Evolutionary conservation across 2,888 invertebrate species (phyloP), one percentile per base, ranked within the genome.

Genomic region (Clepsis dumicolana): DNA sequence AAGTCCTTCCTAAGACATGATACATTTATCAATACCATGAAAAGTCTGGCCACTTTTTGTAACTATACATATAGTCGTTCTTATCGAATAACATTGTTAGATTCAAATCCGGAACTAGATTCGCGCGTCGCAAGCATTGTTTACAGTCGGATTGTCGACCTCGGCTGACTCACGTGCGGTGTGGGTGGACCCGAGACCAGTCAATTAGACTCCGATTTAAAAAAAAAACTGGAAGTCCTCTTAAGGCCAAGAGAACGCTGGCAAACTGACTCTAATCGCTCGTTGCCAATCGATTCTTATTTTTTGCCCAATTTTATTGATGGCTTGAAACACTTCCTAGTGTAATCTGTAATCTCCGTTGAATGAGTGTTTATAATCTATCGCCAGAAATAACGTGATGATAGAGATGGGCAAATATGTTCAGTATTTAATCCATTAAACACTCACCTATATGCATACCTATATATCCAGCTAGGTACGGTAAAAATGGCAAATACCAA

Each of bases 91-190:
- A n/a, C n/a, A n/a, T n/a, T 7, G 29, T 29, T 29, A 35, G 35
- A 35, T 48, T 24, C n/a, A 21, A 63, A 52, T 68, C 68, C 63
- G 63, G 68, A 64, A 68, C 68, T 68, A 62, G 50, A 63, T 53
- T 56, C 63, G 64, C 63, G 48, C 25, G 52, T n/a, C 48, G 35
- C 57, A 16, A 48, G 52, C 63, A 60, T 70, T 70, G 70, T 70
- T 72, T 70, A 69, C 60, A 14, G 32, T 50, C 32, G 35, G 71
- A 71, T 64, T 68, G 67, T 70, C 67, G 72, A 70, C 72, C 72
- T 72, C 72, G 65, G 50, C 64, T 69, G 61, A 54, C 54, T 72
- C 70, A 68, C 53, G 65, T 56, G 70, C 56, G 21, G 21, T 48
- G 71, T 71, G 57, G 62, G 64, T 66, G 61, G 54, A 64, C 52